Base-by-base conservation (phyloP, 2,113 vertebrate species). In the Archocentrus centrarchus region DNA sequence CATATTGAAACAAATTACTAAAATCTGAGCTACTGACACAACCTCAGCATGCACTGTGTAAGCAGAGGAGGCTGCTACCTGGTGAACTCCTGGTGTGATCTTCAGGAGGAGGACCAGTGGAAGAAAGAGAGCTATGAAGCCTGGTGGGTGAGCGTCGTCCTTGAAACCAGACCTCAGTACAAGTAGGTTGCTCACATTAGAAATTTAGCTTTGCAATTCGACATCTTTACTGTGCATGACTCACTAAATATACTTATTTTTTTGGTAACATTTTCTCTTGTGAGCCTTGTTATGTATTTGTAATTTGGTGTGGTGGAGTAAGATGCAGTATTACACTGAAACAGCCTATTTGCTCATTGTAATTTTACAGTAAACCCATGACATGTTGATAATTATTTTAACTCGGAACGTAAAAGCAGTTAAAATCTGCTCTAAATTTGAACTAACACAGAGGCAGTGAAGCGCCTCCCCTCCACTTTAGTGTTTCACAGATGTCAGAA, bases 81-180 rank as follows among this genome's bases (percentile, higher is more conserved):
- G 80, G 79, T 95, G 80, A 93, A 95, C 88, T 90, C 94, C 24
- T 93, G 76, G 83, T 94, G 93, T 84, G 93, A 95, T 18, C 80
- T 95, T n/a, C 88, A 77, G 68, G 95, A 96, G 77, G 85, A 88
- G 4, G 86, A 96, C 82, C 82, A 86, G 58, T 76, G 66, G 80
- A 93, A 77, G 81, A 95, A 82, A 59, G 94, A 96, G 76, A 88
- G 79, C 13, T 96, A 93, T 57, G 76, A 94, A 17, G 91, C 88
- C 22, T 91, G 86, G 22, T 96, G 94, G 96, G 81, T 95, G 76
- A 91, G 94, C 68, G 75, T 95, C 82, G 93, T 95, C 57, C 87
- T 95, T 59, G 93, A 96, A 88, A 95, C 92, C 0, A 94, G 92
- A 79, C 92, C 91, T 53, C 90, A 94, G 63, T 90, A 92, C 84